phyloP scores from a whole-genome alignment of 1,140 invertebrate species.

The Drosophila saltans region DNA sequence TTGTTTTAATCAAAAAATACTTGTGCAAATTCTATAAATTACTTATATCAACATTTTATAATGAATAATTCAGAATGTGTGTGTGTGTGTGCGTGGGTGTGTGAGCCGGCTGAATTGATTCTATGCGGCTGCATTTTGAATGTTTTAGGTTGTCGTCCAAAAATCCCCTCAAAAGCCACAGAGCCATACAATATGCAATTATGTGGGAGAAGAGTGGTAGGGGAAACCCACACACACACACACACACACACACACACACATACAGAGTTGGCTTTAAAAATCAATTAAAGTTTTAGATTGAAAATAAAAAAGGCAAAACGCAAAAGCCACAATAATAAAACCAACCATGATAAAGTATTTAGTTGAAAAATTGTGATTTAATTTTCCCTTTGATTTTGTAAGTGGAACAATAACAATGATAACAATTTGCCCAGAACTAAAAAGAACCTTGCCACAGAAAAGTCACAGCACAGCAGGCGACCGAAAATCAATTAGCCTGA shows the following conservation, averaged over 20 bases:
- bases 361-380: slow-evolving; percentile 62
- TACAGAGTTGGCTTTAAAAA: slow-evolving; percentile 64
- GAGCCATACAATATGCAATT: slow-evolving; percentile 21
- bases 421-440: slow-evolving; percentile 54
- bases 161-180: slow-evolving; percentile 23
- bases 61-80: slow-evolving; percentile 57
- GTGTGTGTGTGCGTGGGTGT: not conserved
- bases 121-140: slow-evolving; percentile 43
- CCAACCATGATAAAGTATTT: slow-evolving; percentile 26
- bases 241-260: slow-evolving; percentile 15
- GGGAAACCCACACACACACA: not conserved
- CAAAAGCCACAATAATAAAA: slow-evolving; percentile 48
- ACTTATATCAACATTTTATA: slow-evolving; percentile 62
- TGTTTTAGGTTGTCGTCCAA: not conserved
- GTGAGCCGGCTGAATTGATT: slow-evolving; percentile 41
- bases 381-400: slow-evolving; percentile 29
- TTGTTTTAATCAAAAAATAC: slow-evolving; percentile 37
- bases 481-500: slow-evolving; percentile 68
- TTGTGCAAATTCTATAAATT: slow-evolving; percentile 65
- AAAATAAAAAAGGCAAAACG: slow-evolving; percentile 37
- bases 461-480: slow-evolving; percentile 34
- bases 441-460: slow-evolving; percentile 20
- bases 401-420: slow-evolving; percentile 42
- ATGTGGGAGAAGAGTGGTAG: no score
- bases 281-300: slow-evolving; percentile 66